Base-by-base conservation (phyloP, 1,140 invertebrate species). In the Trichogramma pretiosum region DNA sequence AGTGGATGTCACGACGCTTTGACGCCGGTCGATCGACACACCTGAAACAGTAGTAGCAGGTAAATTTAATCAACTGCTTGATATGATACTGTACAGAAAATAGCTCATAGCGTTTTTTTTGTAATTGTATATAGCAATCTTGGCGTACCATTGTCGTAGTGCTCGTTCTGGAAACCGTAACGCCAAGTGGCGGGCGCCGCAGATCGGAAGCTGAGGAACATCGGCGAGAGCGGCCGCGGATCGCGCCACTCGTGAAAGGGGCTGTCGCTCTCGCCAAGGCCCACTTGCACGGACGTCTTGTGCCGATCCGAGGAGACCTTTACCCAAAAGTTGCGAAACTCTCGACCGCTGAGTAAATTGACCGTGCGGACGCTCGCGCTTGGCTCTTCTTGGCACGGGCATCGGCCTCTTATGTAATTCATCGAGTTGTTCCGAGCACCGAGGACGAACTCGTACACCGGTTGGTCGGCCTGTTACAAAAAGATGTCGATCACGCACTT, bases 211-310 rank as follows among this genome's bases (percentile, higher is more conserved):
- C 44, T 46, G n/a, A 52, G 40, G 34, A 36, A 52, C 41, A 47
- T 45, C 10, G 44, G 44, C 2, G 22, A 28, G 2, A 52, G 23
- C 1, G 50, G 50, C 19, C 43, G 23, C 3, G 49, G 49, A 40
- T 46, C 49, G 30, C 49, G 33, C 49, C 49, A 51, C 24, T 51
- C 49, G 30, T 51, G 49, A 39, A 51, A 51, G 5, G 50, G 38
- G 2, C 30, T 41, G 16, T 46, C 43, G 18, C 33, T 47, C 4
- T 46, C 44, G 10, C 38, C 50, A 11, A 52, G 17, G 9, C 43
- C 44, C 18, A 52, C 30, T 22, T 52, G 50, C 21, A 52, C 24
- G 32, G 19, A 33, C 26, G 50, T 52, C 37, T 35, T 47, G 2
- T 23, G 22, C 3, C 30, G 16, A 4, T 46, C 38, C 10, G 22